Evolutionary conservation across 2,113 vertebrate species (phyloP), one percentile per base, ranked within the genome.

Genomic region (Megaceryle torquata): DNA sequence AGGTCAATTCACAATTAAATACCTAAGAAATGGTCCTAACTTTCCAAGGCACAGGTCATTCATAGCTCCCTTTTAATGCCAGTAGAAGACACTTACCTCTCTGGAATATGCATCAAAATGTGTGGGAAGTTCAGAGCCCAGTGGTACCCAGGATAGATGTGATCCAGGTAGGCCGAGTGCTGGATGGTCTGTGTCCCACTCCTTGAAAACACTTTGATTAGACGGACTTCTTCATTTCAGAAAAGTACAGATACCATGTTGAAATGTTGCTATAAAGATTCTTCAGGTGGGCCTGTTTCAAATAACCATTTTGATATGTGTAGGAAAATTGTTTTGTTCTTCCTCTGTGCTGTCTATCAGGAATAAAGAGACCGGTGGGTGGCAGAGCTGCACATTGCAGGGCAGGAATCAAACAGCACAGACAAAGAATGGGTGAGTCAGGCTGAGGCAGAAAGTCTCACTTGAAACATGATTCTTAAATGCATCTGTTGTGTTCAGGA

Each of bases 371-470:
- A 46, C 84, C 76, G 0, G 88, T 70, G 95, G 91, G 91, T 93
- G 97, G 96, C 91, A 91, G 95, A 95, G 68, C 88, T 88, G 86
- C 72, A 86, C 67, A 46, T 59, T 2, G 6, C 24, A 86, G 86
- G 35, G 41, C 56, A 59, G 50, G 50, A 91, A 54, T 54, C 41
- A 21, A 53, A 35, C 28, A 60, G 24, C 33, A 14, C 4, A 6
- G 51, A 3, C 1, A 4, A 80, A 53, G 29, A 77, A 46, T 2
- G 2, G 11, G 22, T 1, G 3, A 88, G 26, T 78, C 48, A 48
- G 28, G 24, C 18, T 70, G 17, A 86, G n/a, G 24, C 39, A 72
- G 43, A 35, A 56, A 74, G 33, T 56, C 29, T 28, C 3, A 18
- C 1, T 0, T 39, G 50, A 95, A 86, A 82, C 35, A 7, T 8